Conservation (phyloP, 2,888 invertebrate species). For the Sinelater perroti region DNA sequence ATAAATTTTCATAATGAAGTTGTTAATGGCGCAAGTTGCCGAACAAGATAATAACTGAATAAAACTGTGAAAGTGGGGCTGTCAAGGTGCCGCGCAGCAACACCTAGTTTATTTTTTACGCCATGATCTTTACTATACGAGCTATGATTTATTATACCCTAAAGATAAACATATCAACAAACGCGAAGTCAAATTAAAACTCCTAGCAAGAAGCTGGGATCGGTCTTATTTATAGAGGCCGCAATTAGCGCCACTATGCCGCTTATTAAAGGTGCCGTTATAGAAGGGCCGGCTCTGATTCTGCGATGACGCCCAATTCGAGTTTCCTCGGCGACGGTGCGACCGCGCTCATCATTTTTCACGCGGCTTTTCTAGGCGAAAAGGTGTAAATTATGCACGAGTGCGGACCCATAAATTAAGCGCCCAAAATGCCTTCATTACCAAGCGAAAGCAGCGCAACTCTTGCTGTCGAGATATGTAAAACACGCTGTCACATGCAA, state of each 20-base stretch:
- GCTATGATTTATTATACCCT: constrained; percentile 15
- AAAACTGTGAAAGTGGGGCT: constrained; percentile 10
- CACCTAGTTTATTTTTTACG: constrained; percentile 13
- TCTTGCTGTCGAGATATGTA: constrained; percentile 18
- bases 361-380: constrained; percentile 3
- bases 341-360: too few relatives aligned
- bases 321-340: too few relatives aligned
- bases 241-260: not conserved
- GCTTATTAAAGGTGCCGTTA: not conserved
- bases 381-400: constrained; percentile 5
- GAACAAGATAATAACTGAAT: constrained; percentile 14
- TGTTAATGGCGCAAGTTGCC: not conserved
- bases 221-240: not conserved
- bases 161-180: constrained; percentile 8
- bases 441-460: constrained; percentile 15
- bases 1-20: constrained; percentile 10
- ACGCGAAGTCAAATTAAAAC: not conserved
- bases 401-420: constrained; percentile 6
- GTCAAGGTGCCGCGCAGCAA: not conserved
- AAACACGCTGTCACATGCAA: constrained; percentile 14
- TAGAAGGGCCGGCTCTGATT: not conserved
- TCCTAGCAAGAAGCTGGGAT: not conserved
- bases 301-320: too few relatives aligned
- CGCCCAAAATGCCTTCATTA: constrained; percentile 16
- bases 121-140: constrained; percentile 2